Evolutionary conservation across 2,113 vertebrate genomes (phyloP).

Genomic region (Coturnix japonica): DNA sequence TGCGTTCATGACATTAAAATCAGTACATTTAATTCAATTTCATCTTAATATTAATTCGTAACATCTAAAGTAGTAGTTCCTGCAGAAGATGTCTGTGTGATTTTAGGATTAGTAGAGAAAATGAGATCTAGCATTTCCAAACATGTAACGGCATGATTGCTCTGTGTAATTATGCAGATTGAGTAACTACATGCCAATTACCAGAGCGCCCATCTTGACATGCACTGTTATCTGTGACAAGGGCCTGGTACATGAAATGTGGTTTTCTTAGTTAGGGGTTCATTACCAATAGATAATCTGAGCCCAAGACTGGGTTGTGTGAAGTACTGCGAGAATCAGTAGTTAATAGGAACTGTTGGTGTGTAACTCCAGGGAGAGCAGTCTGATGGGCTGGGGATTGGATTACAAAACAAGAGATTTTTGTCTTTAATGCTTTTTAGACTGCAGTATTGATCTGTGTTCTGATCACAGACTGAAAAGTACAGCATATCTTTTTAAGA

Average conservation of each 20-base stretch:
- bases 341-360: fast-evolving
- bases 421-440: not conserved
- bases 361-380: not conserved
- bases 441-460: fast-evolving
- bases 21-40: conserved; percentile 73
- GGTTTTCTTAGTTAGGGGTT: not conserved
- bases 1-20: conserved; percentile 68
- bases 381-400: not conserved
- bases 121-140: not conserved
- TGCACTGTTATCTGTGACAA: not conserved
- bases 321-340: fast-evolving
- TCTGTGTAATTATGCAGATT: not conserved
- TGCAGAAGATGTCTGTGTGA: conserved; percentile 5
- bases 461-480: fast-evolving
- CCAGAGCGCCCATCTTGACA: not conserved
- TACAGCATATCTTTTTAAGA: too few species aligned
- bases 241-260: fast-evolving
- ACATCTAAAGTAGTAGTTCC: conserved; percentile 49
- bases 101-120: not conserved
- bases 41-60: conserved; percentile 63
- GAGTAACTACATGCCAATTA: not conserved
- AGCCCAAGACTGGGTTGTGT: fast-evolving
- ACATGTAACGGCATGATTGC: not conserved
- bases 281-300: fast-evolving
- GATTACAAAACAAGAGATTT: fast-evolving